A percentile compares a stretch with the other conserved stretches of the same genome.
Conservation (phyloP, 2,113 vertebrate genomes). For the Rhegmatorhina hoffmannsi region DNA sequence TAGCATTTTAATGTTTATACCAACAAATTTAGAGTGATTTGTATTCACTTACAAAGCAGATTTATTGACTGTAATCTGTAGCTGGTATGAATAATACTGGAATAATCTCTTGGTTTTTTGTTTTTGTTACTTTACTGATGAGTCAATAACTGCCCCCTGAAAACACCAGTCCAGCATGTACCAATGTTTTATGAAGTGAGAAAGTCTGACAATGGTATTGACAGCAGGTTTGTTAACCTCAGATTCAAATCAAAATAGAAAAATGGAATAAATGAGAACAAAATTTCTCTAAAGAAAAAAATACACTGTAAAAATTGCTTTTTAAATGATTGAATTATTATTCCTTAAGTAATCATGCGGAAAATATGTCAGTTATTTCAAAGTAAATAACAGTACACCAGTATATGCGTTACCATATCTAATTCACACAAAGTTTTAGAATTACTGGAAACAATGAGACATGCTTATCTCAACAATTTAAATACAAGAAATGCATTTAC, state of each 20-base stretch:
- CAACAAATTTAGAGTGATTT: conserved; percentile 11
- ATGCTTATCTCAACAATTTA: background rate
- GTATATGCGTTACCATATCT: background rate
- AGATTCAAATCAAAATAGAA: conserved; percentile 15
- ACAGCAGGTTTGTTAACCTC: background rate
- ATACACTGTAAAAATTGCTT: background rate
- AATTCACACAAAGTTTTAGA: background rate
- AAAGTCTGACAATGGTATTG: background rate
- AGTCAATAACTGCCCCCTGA: background rate
- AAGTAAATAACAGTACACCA: conserved; percentile 3
- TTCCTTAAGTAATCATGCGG: background rate
- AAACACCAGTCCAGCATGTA: background rate
- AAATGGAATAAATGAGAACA: background rate
- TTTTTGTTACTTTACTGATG: conserved; percentile 27
- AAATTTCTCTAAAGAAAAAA: background rate
- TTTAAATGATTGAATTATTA: conserved; percentile 27
- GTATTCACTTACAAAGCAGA: background rate
- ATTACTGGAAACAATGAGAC: background rate
- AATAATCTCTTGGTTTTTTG: background rate
- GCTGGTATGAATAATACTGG: background rate
- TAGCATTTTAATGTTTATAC: conserved; percentile 42
- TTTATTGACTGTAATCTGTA: background rate
- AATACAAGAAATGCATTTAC: background rate
- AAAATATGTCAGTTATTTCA: background rate
- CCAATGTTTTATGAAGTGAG: background rate